phyloP scores from a whole-genome alignment of 2,113 vertebrate genomes.

The Notothenia rossii region DNA sequence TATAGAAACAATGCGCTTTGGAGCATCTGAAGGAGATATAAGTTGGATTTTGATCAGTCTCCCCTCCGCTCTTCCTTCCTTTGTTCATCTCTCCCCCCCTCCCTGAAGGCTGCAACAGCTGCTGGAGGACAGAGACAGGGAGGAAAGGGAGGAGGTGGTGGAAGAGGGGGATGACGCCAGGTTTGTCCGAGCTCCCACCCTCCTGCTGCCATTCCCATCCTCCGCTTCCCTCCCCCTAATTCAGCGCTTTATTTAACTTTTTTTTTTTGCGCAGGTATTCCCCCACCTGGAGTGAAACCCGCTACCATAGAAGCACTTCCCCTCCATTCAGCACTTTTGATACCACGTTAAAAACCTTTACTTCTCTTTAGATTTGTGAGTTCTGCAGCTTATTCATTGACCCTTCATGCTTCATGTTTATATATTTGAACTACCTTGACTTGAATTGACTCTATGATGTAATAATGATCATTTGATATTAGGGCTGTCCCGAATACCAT shows the following conservation, averaged over 20 bases:
- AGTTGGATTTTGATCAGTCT: constrained; percentile 48
- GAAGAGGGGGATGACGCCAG: constrained; percentile 81
- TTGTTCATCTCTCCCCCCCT: constrained; percentile 76
- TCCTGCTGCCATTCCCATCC: constrained; percentile 52
- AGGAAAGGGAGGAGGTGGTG: constrained; percentile 85
- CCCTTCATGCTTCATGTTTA: not conserved
- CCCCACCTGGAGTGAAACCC: constrained; percentile 65
- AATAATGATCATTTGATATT: not conserved
- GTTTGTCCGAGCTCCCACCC: constrained; percentile 80
- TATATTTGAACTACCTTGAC: no score
- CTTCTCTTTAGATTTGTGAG: not conserved
- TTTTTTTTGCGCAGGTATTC: constrained; percentile 83
- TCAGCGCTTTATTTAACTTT: constrained; percentile 61
- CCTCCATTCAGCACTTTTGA: not conserved
- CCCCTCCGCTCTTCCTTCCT: constrained; percentile 61
- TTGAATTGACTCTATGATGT: no score
- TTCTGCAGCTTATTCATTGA: constrained; percentile 11
- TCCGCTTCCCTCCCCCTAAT: constrained; percentile 63
- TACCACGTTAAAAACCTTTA: not conserved
- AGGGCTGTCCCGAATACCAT: no score
- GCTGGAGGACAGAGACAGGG: constrained; percentile 94
- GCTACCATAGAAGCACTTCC: constrained; percentile 24
- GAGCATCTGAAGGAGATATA: not conserved
- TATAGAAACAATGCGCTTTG: not conserved
- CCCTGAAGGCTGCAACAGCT: constrained; percentile 94